Conservation (phyloP, 1,140 invertebrate genomes). For the Eumeta japonica region DNA sequence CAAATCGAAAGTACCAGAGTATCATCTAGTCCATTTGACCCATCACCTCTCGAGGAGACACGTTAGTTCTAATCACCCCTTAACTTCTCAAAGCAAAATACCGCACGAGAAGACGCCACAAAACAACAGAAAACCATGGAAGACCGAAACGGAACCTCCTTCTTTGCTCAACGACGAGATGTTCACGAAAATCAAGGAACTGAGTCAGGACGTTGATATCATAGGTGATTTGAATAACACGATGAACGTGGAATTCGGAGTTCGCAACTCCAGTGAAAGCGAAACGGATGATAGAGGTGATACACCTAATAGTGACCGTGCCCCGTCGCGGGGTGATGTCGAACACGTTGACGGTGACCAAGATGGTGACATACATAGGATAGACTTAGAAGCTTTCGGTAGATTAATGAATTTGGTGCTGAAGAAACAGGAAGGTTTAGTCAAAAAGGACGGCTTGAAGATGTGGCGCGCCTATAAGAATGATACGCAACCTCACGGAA, state of each 20-base stretch:
- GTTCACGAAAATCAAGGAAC: slow-evolving; percentile 39
- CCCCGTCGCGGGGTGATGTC: neutral
- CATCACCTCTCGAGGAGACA: slow-evolving; percentile 54
- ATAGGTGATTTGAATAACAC: slow-evolving; percentile 46
- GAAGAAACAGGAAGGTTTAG: slow-evolving; percentile 68
- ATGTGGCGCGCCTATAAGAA: slow-evolving; percentile 74
- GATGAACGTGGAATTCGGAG: slow-evolving; percentile 34
- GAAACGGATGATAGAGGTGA: slow-evolving; percentile 29
- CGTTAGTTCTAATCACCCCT: slow-evolving; percentile 27
- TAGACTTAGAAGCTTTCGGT: slow-evolving; percentile 77
- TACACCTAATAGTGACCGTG: slow-evolving; percentile 35
- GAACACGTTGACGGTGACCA: slow-evolving; percentile 50
- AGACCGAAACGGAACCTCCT: slow-evolving; percentile 26
- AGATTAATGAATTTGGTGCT: slow-evolving; percentile 70
- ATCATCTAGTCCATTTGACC: slow-evolving; percentile 57
- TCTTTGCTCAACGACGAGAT: slow-evolving; percentile 44
- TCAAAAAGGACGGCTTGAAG: slow-evolving; percentile 70
- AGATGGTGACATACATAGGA: slow-evolving; percentile 60
- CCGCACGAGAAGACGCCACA: slow-evolving; percentile 44
- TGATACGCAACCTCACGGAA: slow-evolving; percentile 66
- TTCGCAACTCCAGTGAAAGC: slow-evolving; percentile 44
- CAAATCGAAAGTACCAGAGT: slow-evolving; percentile 65
- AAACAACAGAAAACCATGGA: slow-evolving; percentile 19
- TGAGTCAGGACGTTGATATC: slow-evolving; percentile 41
- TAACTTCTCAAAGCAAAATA: slow-evolving; percentile 29